Evolutionary conservation across 1,140 invertebrate genomes (phyloP), one percentile per base, ranked within the genome.

Genomic region (Bombus difficillimus): DNA sequence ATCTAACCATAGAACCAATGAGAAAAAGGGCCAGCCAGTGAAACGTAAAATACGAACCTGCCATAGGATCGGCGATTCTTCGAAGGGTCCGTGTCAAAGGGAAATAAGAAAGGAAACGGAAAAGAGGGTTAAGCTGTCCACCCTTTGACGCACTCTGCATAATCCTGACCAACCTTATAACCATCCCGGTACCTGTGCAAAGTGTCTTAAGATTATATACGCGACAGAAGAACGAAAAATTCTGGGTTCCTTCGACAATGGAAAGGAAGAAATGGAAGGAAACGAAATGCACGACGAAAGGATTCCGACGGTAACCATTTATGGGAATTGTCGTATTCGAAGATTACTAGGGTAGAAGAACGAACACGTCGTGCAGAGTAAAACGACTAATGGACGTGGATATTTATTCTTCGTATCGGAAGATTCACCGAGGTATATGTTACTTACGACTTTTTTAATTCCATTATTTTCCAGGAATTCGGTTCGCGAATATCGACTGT

Each of bases 151-250:
- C 57, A 53, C 62, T 32, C 41, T 37, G 73, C 32, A 85, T 71
- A 73, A 62, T 34, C 39, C 43, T n/a, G 62, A 28, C 34, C 79
- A 39, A 76, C 53, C 72, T 76, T 62, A 80, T 68, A 18, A 18
- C 13, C 32, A 22, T 37, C 6, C 15, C 2, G 32, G 15, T 66
- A 18, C 64, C 85, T 32, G 72, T 81, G 59, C 77, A 86, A 83
- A 80, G 74, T 86, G 39, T 47, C 62, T 37, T 18, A 39, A 57
- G 71, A 88, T 89, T 80, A 81, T 73, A 77, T 53, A 39, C 47
- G 71, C 72, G 80, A 89, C 84, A 81, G 83, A 89, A 39, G 75
- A 86, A 41, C 41, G 39, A 43, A 37, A 39, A 66, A 74, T 68
- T 69, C 83, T 32, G 72, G 37, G 28, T 78, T 78, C 73, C 37